Conservation (phyloP, 1,140 invertebrate species). For the Elymnias hypermnestra region DNA sequence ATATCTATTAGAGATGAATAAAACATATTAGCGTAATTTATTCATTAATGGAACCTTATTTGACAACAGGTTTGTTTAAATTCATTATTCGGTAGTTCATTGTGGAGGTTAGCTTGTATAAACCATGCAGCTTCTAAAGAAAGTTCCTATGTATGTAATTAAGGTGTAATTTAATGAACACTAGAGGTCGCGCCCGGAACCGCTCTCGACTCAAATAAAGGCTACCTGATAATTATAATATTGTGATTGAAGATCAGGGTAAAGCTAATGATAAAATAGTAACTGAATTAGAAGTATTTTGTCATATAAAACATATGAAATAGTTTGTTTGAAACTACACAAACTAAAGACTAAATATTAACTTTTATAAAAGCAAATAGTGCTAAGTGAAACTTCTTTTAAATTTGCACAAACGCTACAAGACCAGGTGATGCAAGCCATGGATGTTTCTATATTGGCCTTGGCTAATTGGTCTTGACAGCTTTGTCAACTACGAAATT, state of each 20-base stretch:
- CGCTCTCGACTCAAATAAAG: constrained; percentile 28
- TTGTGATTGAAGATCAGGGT: constrained; percentile 55
- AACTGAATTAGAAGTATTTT: no score
- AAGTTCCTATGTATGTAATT: constrained; percentile 76
- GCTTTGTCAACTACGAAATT: no score
- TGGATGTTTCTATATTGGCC: no score
- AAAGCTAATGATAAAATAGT: constrained; percentile 29
- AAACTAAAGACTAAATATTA: no score
- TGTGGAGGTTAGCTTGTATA: constrained; percentile 74
- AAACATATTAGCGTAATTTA: constrained; percentile 14
- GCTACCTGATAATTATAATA: constrained; percentile 45
- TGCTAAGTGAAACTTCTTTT: no score
- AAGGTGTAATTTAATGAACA: constrained; percentile 71
- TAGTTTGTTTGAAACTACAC: no score
- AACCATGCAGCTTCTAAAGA: constrained; percentile 75
- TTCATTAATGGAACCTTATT: constrained; percentile 36
- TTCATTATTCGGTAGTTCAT: constrained; percentile 69
- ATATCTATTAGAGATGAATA: constrained; percentile 6
- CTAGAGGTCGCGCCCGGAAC: constrained; percentile 54
- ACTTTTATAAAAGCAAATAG: no score
- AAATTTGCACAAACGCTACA: no score
- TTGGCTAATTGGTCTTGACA: no score
- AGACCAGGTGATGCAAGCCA: no score
- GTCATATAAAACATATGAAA: no score
- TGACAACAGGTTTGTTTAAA: constrained; percentile 64